phyloP scores from a whole-genome alignment of 1,140 invertebrate genomes.

The Bombus terrestris region DNA sequence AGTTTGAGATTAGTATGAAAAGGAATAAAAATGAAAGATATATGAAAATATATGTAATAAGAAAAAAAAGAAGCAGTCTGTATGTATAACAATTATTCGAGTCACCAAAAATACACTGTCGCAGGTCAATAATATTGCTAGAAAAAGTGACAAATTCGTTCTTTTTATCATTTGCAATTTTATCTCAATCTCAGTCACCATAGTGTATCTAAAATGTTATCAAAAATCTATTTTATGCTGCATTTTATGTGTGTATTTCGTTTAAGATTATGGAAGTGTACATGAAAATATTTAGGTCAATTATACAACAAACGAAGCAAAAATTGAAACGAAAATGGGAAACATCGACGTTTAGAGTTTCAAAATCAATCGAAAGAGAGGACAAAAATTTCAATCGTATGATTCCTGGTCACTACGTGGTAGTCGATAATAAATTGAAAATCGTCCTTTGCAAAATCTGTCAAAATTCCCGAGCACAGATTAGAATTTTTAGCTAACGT shows the following conservation, averaged over 20 bases:
- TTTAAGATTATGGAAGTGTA: too few species aligned
- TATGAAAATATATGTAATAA: too few species aligned
- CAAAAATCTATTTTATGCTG: neutral
- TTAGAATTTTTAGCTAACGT: conserved; percentile 20
- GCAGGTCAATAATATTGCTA: neutral
- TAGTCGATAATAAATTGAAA: neutral
- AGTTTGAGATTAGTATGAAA: too few species aligned
- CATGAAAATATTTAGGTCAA: neutral
- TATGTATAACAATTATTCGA: too few species aligned
- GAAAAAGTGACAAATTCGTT: neutral
- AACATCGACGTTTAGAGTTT: neutral
- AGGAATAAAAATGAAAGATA: too few species aligned
- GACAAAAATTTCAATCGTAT: neutral
- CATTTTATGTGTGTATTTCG: too few species aligned
- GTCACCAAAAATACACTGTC: too few species aligned
- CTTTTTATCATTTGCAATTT: neutral
- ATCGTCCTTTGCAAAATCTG: neutral
- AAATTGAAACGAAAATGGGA: neutral
- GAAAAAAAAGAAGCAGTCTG: too few species aligned
- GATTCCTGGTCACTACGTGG: neutral
- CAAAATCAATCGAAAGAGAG: neutral
- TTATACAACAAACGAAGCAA: neutral
- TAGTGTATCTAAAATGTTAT: too few species aligned
- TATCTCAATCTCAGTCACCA: neutral
- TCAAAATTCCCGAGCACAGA: neutral